phyloP scores from a whole-genome alignment of 2,113 vertebrate species.

The Motacilla alba region DNA sequence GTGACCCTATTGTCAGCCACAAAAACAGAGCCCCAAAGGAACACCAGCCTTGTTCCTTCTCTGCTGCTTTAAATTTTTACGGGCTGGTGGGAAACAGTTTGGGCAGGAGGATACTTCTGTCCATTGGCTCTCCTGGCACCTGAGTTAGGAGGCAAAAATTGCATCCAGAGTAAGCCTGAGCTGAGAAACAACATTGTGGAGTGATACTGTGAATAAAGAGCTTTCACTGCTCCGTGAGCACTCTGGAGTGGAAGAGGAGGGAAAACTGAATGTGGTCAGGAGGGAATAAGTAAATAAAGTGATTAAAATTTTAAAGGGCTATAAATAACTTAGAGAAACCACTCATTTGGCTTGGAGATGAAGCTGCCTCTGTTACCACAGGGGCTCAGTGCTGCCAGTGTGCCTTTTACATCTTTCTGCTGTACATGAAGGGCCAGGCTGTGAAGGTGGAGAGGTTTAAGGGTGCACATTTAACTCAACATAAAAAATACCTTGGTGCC shows the following conservation, averaged over 20 bases:
- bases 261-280: neutral
- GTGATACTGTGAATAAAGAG: neutral
- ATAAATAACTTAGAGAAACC: neutral
- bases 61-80: neutral
- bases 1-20: neutral
- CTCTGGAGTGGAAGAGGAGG: neutral
- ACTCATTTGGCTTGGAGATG: neutral
- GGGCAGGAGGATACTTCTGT: neutral
- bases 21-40: neutral
- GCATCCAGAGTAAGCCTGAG: neutral
- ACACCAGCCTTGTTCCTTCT: neutral
- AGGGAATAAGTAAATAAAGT: neutral
- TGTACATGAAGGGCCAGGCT: accelerated
- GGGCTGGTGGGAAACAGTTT: neutral
- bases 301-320: neutral
- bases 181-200: neutral
- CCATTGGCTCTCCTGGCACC: neutral
- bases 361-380: neutral
- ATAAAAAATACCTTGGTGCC: neutral
- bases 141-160: neutral
- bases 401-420: neutral
- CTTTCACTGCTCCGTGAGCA: neutral
- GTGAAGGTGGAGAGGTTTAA: neutral
- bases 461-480: neutral
- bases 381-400: neutral